Percentiles rank a stretch among this genome's conserved stretches.
Evolutionary conservation across 2,113 vertebrate genomes (phyloP).

Genomic region (Ictidomys tridecemlineatus): DNA sequence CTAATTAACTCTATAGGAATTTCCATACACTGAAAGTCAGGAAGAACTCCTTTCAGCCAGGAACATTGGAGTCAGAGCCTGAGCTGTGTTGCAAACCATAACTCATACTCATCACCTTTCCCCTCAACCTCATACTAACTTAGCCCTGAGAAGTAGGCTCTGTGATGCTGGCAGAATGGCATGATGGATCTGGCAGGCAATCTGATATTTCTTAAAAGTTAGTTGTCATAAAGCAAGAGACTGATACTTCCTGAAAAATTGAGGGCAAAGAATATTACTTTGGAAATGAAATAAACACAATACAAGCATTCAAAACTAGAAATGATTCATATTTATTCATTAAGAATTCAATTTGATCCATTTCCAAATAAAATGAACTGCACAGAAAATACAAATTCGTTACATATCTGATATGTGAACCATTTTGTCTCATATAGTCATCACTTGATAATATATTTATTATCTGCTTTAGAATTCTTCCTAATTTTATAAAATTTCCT

Average conservation of each 20-base stretch:
- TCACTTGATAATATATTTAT: neutral
- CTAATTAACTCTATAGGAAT: conserved; percentile 41
- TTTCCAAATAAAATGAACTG: neutral
- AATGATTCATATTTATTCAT: neutral
- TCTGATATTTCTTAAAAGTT: neutral
- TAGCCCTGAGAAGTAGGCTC: neutral
- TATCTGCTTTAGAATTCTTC: neutral
- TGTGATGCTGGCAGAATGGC: neutral
- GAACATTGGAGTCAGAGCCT: neutral
- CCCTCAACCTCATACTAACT: neutral
- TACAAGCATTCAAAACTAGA: neutral
- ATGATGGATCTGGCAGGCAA: too few relatives aligned
- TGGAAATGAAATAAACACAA: neutral
- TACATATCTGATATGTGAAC: neutral
- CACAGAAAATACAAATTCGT: neutral
- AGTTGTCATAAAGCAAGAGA: neutral
- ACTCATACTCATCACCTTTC: neutral
- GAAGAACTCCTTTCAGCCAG: neutral
- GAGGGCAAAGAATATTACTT: neutral
- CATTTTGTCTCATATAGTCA: neutral
- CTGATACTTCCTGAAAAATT: neutral
- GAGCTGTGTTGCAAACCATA: neutral
- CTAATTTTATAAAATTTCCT: neutral
- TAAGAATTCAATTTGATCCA: neutral
- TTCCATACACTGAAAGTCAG: neutral